Percentiles rank a stretch among this genome's conserved stretches.
These are phyloP conservation scores for Halocynthia roretzi DNA, from an alignment of 23 tunicate genomes.

Conservation along the genomic window DNA sequence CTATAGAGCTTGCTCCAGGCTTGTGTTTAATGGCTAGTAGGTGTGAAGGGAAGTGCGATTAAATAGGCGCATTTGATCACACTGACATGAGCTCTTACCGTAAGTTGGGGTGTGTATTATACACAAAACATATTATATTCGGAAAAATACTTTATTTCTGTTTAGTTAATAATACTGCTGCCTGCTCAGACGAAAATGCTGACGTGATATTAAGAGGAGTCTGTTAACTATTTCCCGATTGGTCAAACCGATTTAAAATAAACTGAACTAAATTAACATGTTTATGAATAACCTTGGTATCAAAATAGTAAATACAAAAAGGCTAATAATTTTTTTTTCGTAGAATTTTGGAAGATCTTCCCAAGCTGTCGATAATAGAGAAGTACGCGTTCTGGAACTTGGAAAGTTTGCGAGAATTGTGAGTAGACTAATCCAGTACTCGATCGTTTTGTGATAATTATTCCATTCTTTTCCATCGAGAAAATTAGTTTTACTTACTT, in stretches of 20 bases:
- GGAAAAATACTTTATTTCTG: too few species aligned
- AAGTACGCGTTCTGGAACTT: slow-evolving; percentile 15
- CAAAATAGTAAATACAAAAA: background rate
- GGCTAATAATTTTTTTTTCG: background rate
- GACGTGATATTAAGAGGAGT: too few species aligned
- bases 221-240: background rate
- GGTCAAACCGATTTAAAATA: background rate
- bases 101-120: too few species aligned
- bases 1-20: too few species aligned
- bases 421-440: background rate
- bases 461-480: background rate
- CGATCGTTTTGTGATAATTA: background rate
- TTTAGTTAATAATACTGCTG: too few species aligned
- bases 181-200: too few species aligned
- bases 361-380: slow-evolving; percentile 6
- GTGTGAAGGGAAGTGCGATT: too few species aligned
- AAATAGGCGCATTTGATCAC: too few species aligned
- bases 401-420: slow-evolving; percentile 8
- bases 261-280: background rate
- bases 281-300: background rate
- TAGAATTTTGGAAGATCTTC: slow-evolving; percentile 22
- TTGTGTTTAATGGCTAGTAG: too few species aligned
- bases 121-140: too few species aligned
- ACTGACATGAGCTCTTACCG: too few species aligned
- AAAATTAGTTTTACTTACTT: background rate